Percentiles rank a stretch among this genome's conserved stretches.
These are phyloP conservation scores for Dysdera silvatica DNA, from an alignment of 1,140 invertebrate species.

Conservation along the genomic window DNA sequence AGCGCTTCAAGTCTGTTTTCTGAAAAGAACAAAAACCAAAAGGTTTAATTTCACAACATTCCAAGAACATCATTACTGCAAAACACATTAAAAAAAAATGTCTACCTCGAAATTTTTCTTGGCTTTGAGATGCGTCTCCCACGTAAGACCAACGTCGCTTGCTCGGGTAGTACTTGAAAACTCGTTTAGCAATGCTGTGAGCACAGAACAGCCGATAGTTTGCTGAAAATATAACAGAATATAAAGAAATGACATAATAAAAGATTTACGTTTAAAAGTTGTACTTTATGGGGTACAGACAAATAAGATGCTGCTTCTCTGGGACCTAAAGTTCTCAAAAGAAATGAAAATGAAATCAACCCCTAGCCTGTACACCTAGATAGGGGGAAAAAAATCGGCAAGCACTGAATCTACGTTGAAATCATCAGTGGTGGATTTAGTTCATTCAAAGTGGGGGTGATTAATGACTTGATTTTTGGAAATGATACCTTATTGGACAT, in stretches of 20 bases:
- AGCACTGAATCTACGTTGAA: too few relatives aligned
- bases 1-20: constrained; percentile 62
- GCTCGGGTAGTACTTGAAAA: constrained; percentile 76
- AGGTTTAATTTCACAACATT: background rate
- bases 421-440: too few relatives aligned
- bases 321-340: background rate
- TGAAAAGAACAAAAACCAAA: constrained; percentile 36
- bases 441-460: too few relatives aligned
- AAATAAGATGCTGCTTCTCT: background rate
- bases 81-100: constrained; percentile 10
- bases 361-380: too few relatives aligned
- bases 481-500: too few relatives aligned
- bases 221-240: constrained; percentile 6
- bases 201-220: constrained; percentile 66
- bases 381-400: too few relatives aligned
- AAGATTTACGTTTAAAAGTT: too few relatives aligned
- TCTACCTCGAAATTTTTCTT: constrained; percentile 73
- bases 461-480: too few relatives aligned
- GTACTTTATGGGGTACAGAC: too few relatives aligned
- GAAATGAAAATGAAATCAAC: background rate
- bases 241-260: too few relatives aligned
- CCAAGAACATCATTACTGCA: background rate
- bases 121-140: constrained; percentile 73
- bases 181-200: constrained; percentile 74
- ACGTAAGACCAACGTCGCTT: constrained; percentile 72